These are phyloP conservation scores for Montipora sp. DNA, from an alignment of 64 coral and sea anemone species.

Conservation along the genomic window DNA sequence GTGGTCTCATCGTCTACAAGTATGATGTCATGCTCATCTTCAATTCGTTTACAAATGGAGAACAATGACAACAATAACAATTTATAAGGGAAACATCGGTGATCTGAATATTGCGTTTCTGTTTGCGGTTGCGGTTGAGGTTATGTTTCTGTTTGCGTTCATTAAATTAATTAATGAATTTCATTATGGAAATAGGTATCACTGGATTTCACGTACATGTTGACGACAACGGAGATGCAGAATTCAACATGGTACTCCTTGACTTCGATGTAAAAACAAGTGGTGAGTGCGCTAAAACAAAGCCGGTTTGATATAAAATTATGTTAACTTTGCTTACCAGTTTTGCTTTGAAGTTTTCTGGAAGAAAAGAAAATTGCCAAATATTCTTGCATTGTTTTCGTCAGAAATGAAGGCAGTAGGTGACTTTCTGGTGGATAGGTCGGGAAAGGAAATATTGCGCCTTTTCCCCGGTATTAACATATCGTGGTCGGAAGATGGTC, in stretches of 20 bases:
- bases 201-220: conserved; percentile 51
- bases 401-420: conserved; percentile 51
- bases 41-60: too few species aligned
- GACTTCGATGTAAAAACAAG: conserved; percentile 13
- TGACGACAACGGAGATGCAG: conserved; percentile 56
- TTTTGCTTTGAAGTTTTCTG: background rate
- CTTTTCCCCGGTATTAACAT: conserved; percentile 23
- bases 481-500: conserved; percentile 35
- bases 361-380: background rate
- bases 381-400: background rate
- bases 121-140: too few species aligned
- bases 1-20: too few species aligned
- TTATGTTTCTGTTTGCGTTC: too few species aligned
- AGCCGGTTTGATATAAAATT: too few species aligned
- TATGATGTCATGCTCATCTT: too few species aligned
- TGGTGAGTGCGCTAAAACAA: conserved; percentile 2
- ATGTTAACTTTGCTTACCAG: too few species aligned
- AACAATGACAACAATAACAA: too few species aligned
- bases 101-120: too few species aligned
- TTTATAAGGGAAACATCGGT: too few species aligned
- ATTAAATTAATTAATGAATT: background rate
- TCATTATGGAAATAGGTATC: conserved; percentile 12
- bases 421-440: conserved; percentile 11
- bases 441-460: conserved; percentile 31
- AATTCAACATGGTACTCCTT: conserved; percentile 63